A percentile compares a stretch with the other conserved stretches of the same genome.
phyloP scores from a whole-genome alignment of 64 coral and sea anemone species.

The Astreopora myriophthalma region DNA sequence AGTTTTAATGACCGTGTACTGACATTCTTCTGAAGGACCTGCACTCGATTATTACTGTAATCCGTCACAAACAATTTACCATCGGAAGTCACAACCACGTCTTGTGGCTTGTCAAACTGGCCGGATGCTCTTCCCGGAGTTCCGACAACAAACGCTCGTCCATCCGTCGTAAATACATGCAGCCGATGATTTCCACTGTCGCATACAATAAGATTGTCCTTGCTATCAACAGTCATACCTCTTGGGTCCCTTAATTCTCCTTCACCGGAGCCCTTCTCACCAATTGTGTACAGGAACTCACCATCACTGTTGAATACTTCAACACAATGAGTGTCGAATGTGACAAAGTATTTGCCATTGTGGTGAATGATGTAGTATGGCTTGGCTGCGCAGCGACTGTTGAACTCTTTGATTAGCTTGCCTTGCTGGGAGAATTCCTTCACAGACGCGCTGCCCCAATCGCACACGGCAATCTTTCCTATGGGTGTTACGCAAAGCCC shows the following conservation, averaged over 20 bases:
- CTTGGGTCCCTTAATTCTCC: conserved; percentile 76
- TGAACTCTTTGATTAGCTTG: conserved; percentile 55
- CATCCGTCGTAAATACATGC: conserved; percentile 69
- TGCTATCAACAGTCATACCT: conserved; percentile 63
- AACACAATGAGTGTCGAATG: conserved; percentile 70
- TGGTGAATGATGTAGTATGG: conserved; percentile 77
- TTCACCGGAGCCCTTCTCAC: conserved; percentile 43
- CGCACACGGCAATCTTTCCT: conserved; percentile 73
- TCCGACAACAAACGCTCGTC: conserved; percentile 62
- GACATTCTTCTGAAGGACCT: not conserved
- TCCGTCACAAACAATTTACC: conserved; percentile 77
- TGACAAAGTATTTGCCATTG: conserved; percentile 75
- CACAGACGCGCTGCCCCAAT: conserved; percentile 68
- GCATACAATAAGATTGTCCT: conserved; percentile 63
- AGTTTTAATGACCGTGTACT: not conserved
- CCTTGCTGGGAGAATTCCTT: conserved; percentile 86
- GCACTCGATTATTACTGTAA: conserved; percentile 76
- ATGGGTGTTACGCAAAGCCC: conserved; percentile 58
- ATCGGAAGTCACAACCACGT: conserved; percentile 44
- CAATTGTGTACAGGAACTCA: conserved; percentile 69
- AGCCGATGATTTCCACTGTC: conserved; percentile 90
- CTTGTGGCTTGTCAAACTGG: conserved; percentile 83
- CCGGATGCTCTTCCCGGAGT: conserved; percentile 54
- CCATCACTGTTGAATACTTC: conserved; percentile 75
- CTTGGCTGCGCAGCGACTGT: conserved; percentile 37